Conservation (phyloP, 2,888 invertebrate genomes). For the Aphidius colemani region DNA sequence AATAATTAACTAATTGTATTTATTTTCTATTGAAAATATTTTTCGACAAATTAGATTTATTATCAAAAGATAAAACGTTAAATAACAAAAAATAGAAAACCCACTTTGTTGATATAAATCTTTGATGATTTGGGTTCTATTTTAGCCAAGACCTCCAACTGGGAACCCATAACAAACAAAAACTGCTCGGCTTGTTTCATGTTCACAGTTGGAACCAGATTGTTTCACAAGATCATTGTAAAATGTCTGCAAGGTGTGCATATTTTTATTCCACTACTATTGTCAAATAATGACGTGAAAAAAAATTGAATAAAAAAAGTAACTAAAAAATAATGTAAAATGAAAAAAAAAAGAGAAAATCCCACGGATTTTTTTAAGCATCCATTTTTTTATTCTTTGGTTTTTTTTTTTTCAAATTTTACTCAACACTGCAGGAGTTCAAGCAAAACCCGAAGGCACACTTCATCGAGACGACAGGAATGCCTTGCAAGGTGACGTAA, state of each 20-base stretch:
- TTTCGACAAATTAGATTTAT: too few relatives aligned
- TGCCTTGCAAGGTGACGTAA: constrained; percentile 44
- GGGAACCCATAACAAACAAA: not conserved
- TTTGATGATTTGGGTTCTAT: not conserved
- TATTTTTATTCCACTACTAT: constrained; percentile 16
- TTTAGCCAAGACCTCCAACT: not conserved
- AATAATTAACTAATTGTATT: too few relatives aligned
- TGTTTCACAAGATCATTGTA: not conserved
- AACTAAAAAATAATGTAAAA: too few relatives aligned
- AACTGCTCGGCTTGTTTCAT: not conserved
- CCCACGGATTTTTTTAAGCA: not conserved
- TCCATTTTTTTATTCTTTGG: not conserved
- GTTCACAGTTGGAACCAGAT: not conserved
- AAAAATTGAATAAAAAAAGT: not conserved
- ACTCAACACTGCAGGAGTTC: constrained; percentile 30
- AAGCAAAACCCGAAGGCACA: constrained; percentile 29
- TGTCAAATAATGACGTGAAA: constrained; percentile 23
- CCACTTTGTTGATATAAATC: not conserved
- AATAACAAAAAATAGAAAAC: not conserved
- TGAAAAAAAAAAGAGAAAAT: too few relatives aligned
- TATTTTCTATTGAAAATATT: too few relatives aligned
- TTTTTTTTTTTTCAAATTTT: constrained; percentile 4
- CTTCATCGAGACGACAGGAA: constrained; percentile 30
- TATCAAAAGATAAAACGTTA: too few relatives aligned
- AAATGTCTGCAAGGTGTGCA: constrained; percentile 17